A percentile compares a stretch with the other conserved stretches of the same genome.
Conservation (phyloP, 2,888 invertebrate genomes). For the Chrysomela aeneicollis region DNA sequence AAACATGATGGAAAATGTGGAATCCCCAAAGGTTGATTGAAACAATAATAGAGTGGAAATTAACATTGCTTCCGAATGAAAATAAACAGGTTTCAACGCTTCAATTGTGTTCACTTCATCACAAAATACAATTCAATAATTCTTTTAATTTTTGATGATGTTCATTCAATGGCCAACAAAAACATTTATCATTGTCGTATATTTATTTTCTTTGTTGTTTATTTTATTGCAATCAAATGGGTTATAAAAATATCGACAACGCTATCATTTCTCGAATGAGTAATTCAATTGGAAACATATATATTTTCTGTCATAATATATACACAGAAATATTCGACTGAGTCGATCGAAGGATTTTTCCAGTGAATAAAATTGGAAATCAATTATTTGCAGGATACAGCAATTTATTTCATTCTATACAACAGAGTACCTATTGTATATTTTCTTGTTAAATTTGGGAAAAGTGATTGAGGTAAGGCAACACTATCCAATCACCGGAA, state of each 20-base stretch:
- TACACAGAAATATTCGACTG: background rate
- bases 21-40: background rate
- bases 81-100: background rate
- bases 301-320: constrained; percentile 1
- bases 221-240: background rate
- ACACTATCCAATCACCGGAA: too few species aligned
- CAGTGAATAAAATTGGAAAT: background rate
- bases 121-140: background rate
- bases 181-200: background rate
- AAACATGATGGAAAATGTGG: background rate
- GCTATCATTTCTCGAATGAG: background rate
- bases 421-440: too few species aligned
- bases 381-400: too few species aligned
- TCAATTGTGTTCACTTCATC: background rate
- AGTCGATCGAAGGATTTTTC: background rate
- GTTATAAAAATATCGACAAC: background rate
- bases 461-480: too few species aligned
- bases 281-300: background rate
- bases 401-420: too few species aligned
- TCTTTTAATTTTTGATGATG: background rate
- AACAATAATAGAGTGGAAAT: background rate
- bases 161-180: background rate
- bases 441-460: too few species aligned
- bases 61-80: background rate
- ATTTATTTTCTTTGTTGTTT: constrained; percentile 1